Conservation (phyloP, 1,140 invertebrate species). For the Antheraea mylitta region DNA sequence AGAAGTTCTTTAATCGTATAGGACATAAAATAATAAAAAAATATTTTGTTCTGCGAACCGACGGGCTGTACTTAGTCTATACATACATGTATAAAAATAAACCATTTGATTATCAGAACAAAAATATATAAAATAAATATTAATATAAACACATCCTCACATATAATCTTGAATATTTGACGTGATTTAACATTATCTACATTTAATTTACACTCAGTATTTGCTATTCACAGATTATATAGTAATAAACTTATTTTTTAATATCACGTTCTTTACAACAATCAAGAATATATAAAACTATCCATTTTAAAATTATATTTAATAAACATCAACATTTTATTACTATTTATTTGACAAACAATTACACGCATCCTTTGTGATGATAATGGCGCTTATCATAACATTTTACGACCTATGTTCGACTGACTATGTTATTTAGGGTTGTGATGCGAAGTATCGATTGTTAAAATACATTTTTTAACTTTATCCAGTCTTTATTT, state of each 20-base stretch:
- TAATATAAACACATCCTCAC: no score
- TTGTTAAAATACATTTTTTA: neutral
- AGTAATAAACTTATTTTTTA: constrained; percentile 14
- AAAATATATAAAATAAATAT: no score
- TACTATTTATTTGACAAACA: constrained; percentile 77
- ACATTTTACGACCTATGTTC: constrained; percentile 55
- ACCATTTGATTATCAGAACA: no score
- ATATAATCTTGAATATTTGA: no score
- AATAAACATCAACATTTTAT: constrained; percentile 71
- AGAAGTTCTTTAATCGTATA: no score
- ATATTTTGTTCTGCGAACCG: no score
- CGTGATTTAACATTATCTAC: no score
- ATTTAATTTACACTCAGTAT: neutral
- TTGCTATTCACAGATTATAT: neutral
- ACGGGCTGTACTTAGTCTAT: no score
- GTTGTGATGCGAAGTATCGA: neutral
- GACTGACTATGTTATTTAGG: constrained; percentile 13
- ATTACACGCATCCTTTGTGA: constrained; percentile 74
- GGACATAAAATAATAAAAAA: no score
- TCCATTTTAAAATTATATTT: constrained; percentile 64
- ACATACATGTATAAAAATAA: no score
- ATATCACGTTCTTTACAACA: constrained; percentile 32
- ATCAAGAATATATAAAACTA: constrained; percentile 43
- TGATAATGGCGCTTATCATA: constrained; percentile 68
- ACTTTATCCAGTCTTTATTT: neutral